Evolutionary conservation across 2,797 vertebrate species (phyloP).

Genomic region (Hydrophis major): DNA sequence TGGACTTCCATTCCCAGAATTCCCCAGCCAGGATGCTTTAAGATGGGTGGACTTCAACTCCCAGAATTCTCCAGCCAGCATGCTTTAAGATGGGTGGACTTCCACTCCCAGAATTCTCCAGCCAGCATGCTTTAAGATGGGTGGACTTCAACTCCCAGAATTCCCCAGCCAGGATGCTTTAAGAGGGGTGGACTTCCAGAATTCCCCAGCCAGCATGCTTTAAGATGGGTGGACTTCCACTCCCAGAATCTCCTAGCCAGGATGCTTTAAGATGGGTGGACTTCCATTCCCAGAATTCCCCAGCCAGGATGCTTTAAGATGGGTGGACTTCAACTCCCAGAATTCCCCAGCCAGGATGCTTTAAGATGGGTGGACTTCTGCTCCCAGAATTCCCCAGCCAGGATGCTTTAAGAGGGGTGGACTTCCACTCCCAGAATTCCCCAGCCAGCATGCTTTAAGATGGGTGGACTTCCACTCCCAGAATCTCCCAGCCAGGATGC

Average conservation of each 20-base stretch:
- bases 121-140: background rate
- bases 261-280: background rate
- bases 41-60: too few relatives aligned
- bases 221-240: background rate
- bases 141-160: too few relatives aligned
- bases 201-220: background rate
- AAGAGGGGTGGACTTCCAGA: too few relatives aligned
- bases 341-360: background rate
- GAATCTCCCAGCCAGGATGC: background rate
- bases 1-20: background rate
- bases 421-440: too few relatives aligned
- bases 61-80: too few relatives aligned
- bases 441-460: too few relatives aligned
- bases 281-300: too few relatives aligned
- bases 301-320: too few relatives aligned
- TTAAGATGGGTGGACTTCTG: background rate
- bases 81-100: background rate
- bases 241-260: background rate
- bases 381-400: background rate
- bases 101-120: background rate
- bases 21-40: accelerated
- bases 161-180: too few relatives aligned
- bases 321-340: too few relatives aligned
- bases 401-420: background rate
- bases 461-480: too few relatives aligned